Percentiles rank a stretch among this genome's conserved stretches.
phyloP scores from a whole-genome alignment of 1,140 invertebrate genomes.

The Drosophila rufa region DNA sequence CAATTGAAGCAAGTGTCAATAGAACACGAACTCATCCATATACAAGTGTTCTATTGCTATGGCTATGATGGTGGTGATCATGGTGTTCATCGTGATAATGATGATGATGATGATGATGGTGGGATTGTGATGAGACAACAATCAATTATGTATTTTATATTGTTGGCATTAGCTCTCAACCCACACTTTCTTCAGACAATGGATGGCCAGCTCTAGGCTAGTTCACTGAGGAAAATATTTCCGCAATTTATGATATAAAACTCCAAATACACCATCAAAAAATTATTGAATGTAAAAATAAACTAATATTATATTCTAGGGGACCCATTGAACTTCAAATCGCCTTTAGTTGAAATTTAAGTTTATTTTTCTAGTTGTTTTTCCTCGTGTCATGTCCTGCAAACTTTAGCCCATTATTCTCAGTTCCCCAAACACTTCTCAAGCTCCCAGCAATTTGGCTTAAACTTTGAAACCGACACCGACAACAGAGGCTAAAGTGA shows the following conservation, averaged over 20 bases:
- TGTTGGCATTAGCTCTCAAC: constrained; percentile 50
- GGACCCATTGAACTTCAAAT: too few species aligned
- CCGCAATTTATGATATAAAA: not conserved
- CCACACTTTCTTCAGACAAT: constrained; percentile 27
- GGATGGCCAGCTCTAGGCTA: not conserved
- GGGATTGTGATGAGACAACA: constrained; percentile 29
- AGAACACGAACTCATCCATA: constrained; percentile 61
- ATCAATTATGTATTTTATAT: constrained; percentile 70
- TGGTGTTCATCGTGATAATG: not conserved
- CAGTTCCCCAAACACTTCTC: constrained; percentile 7
- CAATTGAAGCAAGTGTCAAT: constrained; percentile 72
- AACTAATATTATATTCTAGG: too few species aligned
- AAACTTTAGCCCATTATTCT: constrained; percentile 2
- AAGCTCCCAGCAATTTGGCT: constrained; percentile 42
- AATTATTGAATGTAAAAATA: not conserved
- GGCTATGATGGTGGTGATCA: constrained; percentile 5
- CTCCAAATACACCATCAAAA: not conserved
- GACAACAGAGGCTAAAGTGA: constrained; percentile 9
- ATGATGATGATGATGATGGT: constrained; percentile 8
- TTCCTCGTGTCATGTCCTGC: not conserved
- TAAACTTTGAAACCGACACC: constrained; percentile 44
- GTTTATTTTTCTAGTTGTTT: not conserved
- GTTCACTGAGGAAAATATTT: constrained; percentile 17
- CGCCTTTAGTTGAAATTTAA: too few species aligned
- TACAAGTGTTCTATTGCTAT: constrained; percentile 33